Percentiles rank a stretch among this genome's conserved stretches.
phyloP scores from a whole-genome alignment of 2,888 invertebrate species.

The Ichneumoninae sp. region DNA sequence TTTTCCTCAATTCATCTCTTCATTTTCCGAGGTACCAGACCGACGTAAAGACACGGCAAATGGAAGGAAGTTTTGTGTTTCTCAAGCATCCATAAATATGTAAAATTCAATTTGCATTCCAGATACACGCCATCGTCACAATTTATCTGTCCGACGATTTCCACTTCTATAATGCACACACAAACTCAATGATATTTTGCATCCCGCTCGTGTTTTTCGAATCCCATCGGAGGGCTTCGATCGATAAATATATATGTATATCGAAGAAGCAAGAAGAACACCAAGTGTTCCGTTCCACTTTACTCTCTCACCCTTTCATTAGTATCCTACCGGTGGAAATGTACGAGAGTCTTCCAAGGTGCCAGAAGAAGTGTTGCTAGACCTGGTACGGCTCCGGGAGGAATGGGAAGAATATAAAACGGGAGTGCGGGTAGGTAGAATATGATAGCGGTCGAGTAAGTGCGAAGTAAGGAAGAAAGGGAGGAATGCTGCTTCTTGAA shows the following conservation, averaged over 20 bases:
- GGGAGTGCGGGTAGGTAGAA: constrained; percentile 1
- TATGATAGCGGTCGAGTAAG: constrained; percentile 21
- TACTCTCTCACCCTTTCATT: constrained; percentile 30
- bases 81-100: constrained; percentile 64
- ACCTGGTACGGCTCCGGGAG: constrained; percentile 5
- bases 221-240: constrained; percentile 17
- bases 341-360: constrained; percentile 13
- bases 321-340: constrained; percentile 12
- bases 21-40: neutral
- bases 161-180: constrained; percentile 6
- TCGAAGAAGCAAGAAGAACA: neutral
- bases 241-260: constrained; percentile 23
- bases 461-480: constrained; percentile 13
- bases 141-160: constrained; percentile 3
- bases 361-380: constrained; percentile 23
- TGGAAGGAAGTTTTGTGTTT: neutral
- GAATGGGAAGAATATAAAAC: constrained; percentile 23
- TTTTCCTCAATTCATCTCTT: neutral
- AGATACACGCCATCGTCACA: neutral
- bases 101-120: constrained; percentile 71
- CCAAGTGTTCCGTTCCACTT: constrained; percentile 23
- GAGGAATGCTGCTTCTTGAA: constrained; percentile 67
- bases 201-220: neutral
- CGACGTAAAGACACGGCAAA: neutral
- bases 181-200: neutral